Base-by-base conservation (phyloP, 1,140 invertebrate species). In the Trichonephila inaurata region DNA sequence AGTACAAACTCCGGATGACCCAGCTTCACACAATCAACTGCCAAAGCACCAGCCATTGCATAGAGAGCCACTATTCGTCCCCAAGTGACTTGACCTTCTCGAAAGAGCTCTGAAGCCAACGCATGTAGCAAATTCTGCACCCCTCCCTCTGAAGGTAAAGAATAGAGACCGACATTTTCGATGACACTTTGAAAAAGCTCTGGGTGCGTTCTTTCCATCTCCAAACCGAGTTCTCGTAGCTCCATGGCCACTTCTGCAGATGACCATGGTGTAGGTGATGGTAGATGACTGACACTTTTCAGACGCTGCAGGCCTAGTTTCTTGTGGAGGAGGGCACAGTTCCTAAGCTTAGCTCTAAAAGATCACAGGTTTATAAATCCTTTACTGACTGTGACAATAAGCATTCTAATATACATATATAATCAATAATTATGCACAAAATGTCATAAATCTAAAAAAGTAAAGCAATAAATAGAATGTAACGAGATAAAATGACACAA, bases 231-330 rank as follows among this genome's bases (percentile, higher is more conserved):
- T 24, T 94, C 24, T 95, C 95, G 44, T 2, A 94, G 33, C 24
- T 92, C 91, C n/a, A 72, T 8, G 24, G 89, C 89, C n/a, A 94
- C 91, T 64, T 94, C 95, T 95, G 85, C n/a, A 12, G 40, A 60
- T 82, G 61, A 60, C 72, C 0, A 95, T 95, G 28, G 97, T 95
- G 61, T 96, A 4, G 89, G 77, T 5, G 88, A 64, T 1, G 82
- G n/a, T 5, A 88, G 28, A 60, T 61, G 33, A 40, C 88, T 89
- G 60, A 97, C 96, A 91, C 97, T 97, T 64, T 97, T 95, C 89
- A 97, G 96, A 61, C 97, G 95, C 92, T 97, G 97, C 16, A 98
- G 95, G 0, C 97, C 97, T n/a, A 97, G 95, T 95, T 97, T 97
- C 77, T 97, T 97, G 86, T 97, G 97, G 77, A 92, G 83, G 28